A percentile compares a stretch with the other conserved stretches of the same genome.
Evolutionary conservation across 2,113 vertebrate species (phyloP).

Genomic region (Callipepla squamata): DNA sequence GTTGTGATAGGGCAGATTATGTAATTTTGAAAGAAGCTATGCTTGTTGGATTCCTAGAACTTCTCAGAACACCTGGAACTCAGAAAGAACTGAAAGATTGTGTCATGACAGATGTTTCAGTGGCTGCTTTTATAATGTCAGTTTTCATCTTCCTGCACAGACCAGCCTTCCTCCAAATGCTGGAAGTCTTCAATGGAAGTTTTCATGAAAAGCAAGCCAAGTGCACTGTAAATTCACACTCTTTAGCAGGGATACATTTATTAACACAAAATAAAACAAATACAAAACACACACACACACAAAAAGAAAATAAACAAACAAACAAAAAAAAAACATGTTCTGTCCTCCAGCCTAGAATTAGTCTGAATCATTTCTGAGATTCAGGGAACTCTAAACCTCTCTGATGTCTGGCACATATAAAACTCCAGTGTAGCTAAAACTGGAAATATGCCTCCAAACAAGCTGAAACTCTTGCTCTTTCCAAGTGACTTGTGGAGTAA

Average conservation of each 20-base stretch:
- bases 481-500: not conserved
- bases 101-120: not conserved
- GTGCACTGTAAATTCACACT: not conserved
- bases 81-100: not conserved
- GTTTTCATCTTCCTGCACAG: not conserved
- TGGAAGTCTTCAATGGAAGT: not conserved
- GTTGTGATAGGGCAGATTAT: not conserved
- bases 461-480: not conserved
- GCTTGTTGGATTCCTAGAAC: not conserved
- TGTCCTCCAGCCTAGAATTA: not conserved
- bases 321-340: no score
- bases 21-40: not conserved
- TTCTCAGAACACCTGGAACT: not conserved
- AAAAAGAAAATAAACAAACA: no score
- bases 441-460: not conserved
- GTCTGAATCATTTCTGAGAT: not conserved
- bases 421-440: not conserved
- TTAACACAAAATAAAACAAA: not conserved
- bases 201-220: not conserved
- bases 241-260: not conserved
- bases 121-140: not conserved
- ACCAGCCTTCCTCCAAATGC: not conserved
- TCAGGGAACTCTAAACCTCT: not conserved
- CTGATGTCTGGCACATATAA: accelerated
- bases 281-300: no score